These are phyloP conservation scores for Nylanderia fulva DNA, from an alignment of 1,140 invertebrate genomes.

Conservation along the genomic window DNA sequence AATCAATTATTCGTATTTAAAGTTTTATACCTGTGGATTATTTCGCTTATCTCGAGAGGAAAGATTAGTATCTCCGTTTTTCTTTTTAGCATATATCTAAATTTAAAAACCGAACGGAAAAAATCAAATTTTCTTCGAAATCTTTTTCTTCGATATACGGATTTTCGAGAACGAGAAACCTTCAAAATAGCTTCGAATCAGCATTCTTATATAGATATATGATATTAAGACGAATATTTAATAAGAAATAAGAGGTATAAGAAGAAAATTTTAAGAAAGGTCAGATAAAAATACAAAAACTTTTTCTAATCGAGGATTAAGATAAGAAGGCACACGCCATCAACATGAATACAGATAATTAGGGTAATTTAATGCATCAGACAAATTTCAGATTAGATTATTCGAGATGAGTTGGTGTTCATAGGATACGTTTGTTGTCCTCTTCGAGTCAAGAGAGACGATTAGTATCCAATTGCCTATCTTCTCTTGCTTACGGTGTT, in stretches of 20 bases:
- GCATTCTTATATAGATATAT: too few relatives aligned
- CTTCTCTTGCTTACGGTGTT: too few relatives aligned
- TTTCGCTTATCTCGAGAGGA: neutral
- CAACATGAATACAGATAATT: neutral
- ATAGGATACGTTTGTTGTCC: too few relatives aligned
- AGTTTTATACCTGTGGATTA: slow-evolving; percentile 26
- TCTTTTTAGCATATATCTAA: neutral
- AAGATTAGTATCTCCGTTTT: neutral
- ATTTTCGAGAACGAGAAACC: too few relatives aligned
- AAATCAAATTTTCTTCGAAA: too few relatives aligned
- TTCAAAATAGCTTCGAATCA: neutral
- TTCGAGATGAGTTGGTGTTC: neutral
- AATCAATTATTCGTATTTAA: slow-evolving; percentile 53
- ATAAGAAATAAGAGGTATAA: too few relatives aligned
- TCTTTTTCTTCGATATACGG: slow-evolving; percentile 21
- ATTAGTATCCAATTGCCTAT: too few relatives aligned
- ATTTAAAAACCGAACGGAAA: neutral
- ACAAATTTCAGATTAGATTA: neutral
- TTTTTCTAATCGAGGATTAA: neutral
- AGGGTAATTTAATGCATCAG: neutral
- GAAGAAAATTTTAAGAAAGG: too few relatives aligned
- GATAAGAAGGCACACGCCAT: neutral
- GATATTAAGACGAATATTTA: too few relatives aligned
- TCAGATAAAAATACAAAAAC: too few relatives aligned
- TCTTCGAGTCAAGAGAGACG: too few relatives aligned